These are phyloP conservation scores for Balanococcus diminutus DNA, from an alignment of 2,888 invertebrate genomes.

Conservation along the genomic window DNA sequence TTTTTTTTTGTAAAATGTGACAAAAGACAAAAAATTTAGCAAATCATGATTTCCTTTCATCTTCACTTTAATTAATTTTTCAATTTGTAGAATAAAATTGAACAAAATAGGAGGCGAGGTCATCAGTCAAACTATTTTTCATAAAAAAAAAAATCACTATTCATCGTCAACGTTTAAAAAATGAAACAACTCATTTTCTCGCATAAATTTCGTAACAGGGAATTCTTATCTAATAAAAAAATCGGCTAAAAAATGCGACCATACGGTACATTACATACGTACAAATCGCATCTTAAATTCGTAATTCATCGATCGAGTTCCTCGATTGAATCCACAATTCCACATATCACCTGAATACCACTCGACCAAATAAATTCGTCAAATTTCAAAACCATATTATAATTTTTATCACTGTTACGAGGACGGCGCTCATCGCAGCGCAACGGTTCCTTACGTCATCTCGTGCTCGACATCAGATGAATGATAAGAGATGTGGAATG, in stretches of 20 bases:
- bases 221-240: background rate
- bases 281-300: background rate
- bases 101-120: too few relatives aligned
- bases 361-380: background rate
- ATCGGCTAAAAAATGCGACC: too few relatives aligned
- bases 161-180: too few relatives aligned
- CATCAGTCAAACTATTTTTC: too few relatives aligned
- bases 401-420: background rate
- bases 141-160: too few relatives aligned
- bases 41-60: too few relatives aligned
- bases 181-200: background rate
- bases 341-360: background rate
- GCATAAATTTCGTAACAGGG: background rate
- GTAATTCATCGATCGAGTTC: background rate
- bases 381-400: background rate
- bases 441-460: slow-evolving; percentile 1
- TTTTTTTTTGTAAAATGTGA: too few relatives aligned
- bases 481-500: background rate
- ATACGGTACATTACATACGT: background rate
- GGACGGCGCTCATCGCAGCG: background rate
- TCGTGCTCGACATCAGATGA: background rate
- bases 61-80: too few relatives aligned
- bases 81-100: too few relatives aligned
- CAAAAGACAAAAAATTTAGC: too few relatives aligned
- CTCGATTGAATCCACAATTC: background rate